Conservation (phyloP, 2,888 invertebrate genomes). For the Catocala nupta region DNA sequence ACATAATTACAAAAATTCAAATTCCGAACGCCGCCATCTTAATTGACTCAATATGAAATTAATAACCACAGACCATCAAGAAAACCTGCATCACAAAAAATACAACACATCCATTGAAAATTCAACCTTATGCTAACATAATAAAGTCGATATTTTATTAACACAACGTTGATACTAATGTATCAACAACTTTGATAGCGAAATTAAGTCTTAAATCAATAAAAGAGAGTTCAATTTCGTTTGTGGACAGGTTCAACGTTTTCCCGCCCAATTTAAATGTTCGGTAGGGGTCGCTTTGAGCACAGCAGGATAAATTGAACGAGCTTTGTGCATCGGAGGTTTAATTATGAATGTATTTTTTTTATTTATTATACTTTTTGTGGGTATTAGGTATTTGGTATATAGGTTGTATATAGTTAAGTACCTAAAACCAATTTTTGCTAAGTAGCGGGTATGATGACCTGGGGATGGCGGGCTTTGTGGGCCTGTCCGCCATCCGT, state of each 20-base stretch:
- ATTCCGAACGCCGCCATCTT: slow-evolving; percentile 50
- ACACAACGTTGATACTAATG: neutral
- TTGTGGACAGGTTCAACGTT: neutral
- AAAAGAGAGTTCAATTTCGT: neutral
- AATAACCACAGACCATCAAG: slow-evolving; percentile 23
- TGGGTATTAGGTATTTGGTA: too few species aligned
- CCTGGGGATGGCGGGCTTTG: too few species aligned
- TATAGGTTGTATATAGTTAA: too few species aligned
- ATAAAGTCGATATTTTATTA: slow-evolving; percentile 12
- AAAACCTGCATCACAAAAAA: slow-evolving; percentile 11
- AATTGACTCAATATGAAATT: slow-evolving; percentile 52
- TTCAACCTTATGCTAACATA: fast-evolving
- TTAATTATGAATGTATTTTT: slow-evolving; percentile 21
- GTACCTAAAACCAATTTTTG: too few species aligned
- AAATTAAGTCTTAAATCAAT: neutral
- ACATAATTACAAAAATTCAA: too few species aligned
- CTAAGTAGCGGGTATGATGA: too few species aligned
- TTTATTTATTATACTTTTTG: slow-evolving; percentile 10
- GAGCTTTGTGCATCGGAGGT: slow-evolving; percentile 4
- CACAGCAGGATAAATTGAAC: slow-evolving; percentile 41
- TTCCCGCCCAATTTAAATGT: slow-evolving; percentile 23
- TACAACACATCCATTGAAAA: slow-evolving; percentile 1
- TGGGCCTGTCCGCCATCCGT: too few species aligned
- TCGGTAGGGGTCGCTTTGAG: slow-evolving; percentile 37
- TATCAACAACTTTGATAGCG: neutral